Evolutionary conservation across 2,888 invertebrate genomes (phyloP).

Genomic region (Stenoptilia bipunctidactyla): DNA sequence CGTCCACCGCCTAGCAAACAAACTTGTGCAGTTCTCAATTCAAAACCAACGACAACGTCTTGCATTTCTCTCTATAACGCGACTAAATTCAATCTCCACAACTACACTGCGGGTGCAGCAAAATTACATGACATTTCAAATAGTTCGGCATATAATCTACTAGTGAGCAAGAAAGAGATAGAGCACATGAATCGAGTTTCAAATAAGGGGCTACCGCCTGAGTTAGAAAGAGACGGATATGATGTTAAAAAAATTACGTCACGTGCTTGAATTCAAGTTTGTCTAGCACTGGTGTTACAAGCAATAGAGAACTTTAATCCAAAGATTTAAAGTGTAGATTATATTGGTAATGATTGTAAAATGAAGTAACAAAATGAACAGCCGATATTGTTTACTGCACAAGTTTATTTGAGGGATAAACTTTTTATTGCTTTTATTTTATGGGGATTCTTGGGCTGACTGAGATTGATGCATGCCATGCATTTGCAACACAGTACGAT

Average conservation of each 20-base stretch:
- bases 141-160: too few relatives aligned
- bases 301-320: constrained; percentile 17
- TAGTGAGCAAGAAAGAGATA: too few relatives aligned
- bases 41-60: constrained; percentile 22
- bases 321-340: constrained; percentile 5
- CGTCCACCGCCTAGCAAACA: constrained; percentile 50
- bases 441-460: constrained; percentile 3
- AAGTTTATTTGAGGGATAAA: neutral
- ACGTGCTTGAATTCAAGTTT: constrained; percentile 31
- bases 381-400: constrained; percentile 9
- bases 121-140: too few relatives aligned
- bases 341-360: neutral
- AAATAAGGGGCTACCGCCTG: constrained; percentile 1
- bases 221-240: constrained; percentile 24
- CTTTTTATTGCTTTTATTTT: constrained; percentile 3
- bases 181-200: too few relatives aligned
- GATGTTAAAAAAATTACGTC: constrained; percentile 24
- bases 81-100: constrained; percentile 25
- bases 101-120: too few relatives aligned
- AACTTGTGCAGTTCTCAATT: constrained; percentile 28
- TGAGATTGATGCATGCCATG: too few relatives aligned
- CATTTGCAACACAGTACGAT: too few relatives aligned
- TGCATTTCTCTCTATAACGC: constrained; percentile 40
- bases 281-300: constrained; percentile 1
- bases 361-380: neutral